phyloP scores from a whole-genome alignment of 2,888 invertebrate genomes.

The Campoletis raptor region DNA sequence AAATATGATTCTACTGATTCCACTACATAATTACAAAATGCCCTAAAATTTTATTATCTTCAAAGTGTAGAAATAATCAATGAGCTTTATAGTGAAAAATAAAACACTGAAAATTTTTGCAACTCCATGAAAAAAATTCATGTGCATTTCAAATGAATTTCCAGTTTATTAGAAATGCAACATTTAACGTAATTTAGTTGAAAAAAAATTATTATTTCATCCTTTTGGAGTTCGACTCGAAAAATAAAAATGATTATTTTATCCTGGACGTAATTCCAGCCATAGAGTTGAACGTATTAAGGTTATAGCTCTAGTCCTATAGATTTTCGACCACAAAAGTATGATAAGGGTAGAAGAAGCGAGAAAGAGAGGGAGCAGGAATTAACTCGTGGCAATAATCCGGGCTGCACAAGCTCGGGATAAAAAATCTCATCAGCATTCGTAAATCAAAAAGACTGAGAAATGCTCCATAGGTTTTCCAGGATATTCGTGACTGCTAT shows the following conservation, averaged over 20 bases:
- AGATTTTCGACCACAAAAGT: background rate
- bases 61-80: background rate
- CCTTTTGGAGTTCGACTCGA: background rate
- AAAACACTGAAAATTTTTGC: background rate
- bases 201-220: background rate
- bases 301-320: background rate
- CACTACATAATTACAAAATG: too few relatives aligned
- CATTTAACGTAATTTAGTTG: background rate
- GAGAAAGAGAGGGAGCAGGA: conserved; percentile 3
- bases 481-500: background rate
- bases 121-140: background rate
- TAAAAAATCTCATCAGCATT: conserved; percentile 59
- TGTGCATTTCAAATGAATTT: background rate
- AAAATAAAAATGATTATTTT: background rate
- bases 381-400: conserved; percentile 56
- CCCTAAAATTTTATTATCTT: too few relatives aligned
- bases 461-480: background rate
- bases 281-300: conserved; percentile 1
- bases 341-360: background rate
- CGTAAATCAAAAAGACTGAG: conserved; percentile 21
- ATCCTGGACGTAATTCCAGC: background rate
- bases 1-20: too few relatives aligned
- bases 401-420: conserved; percentile 27
- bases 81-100: background rate
- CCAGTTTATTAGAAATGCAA: background rate